Evolutionary conservation across 2,113 vertebrate genomes (phyloP).

Genomic region (Notiomystis cincta): DNA sequence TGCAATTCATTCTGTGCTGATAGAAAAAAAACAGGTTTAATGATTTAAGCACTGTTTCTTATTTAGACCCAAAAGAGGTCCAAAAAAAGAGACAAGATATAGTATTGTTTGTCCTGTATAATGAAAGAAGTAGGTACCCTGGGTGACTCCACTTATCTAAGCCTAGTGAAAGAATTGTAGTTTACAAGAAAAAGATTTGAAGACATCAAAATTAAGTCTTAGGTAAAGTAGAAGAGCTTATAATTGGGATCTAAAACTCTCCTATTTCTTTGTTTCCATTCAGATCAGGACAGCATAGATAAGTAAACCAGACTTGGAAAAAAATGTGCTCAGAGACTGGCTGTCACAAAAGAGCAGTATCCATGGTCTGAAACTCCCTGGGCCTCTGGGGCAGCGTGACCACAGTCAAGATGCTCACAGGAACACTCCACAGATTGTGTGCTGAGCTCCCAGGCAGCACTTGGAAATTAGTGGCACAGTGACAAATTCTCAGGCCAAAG

Average conservation of each 20-base stretch:
- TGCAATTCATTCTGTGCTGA: neutral
- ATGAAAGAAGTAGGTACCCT: neutral
- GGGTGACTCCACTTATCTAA: neutral
- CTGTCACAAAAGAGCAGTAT: neutral
- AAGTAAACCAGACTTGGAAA: neutral
- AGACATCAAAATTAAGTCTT: neutral
- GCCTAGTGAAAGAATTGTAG: neutral
- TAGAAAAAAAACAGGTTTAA: neutral
- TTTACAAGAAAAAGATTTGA: neutral
- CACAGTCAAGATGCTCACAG: fast-evolving
- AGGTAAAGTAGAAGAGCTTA: neutral
- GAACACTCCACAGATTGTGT: neutral
- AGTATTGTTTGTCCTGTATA: neutral
- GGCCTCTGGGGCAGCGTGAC: neutral
- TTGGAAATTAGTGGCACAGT: neutral
- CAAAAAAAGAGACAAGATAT: neutral
- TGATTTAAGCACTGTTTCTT: neutral
- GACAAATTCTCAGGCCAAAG: neutral
- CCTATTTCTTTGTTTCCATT: neutral
- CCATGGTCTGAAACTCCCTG: neutral
- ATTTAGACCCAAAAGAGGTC: neutral
- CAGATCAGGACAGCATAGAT: neutral
- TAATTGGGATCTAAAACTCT: neutral
- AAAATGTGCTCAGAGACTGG: neutral
- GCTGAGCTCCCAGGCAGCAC: neutral